These are phyloP conservation scores for Odontocolon sp. DNA, from an alignment of 2,888 invertebrate species.

Conservation along the genomic window DNA sequence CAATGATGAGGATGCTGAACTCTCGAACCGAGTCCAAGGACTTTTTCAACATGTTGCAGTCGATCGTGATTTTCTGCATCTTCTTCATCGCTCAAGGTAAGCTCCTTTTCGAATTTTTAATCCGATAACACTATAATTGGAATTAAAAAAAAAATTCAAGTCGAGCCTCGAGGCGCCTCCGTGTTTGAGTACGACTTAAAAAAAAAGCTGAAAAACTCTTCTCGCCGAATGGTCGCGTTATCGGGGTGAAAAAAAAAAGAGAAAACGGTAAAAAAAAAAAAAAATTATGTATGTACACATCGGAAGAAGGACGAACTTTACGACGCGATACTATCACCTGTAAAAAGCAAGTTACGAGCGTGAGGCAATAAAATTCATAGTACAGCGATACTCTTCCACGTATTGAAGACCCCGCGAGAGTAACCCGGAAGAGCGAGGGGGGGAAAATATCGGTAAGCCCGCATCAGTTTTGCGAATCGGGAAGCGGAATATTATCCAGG, in stretches of 20 bases:
- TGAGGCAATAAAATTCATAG: slow-evolving; percentile 33
- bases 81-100: slow-evolving; percentile 47
- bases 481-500: slow-evolving; percentile 3
- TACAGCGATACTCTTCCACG: neutral
- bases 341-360: slow-evolving; percentile 30
- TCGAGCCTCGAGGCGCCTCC: too few species aligned
- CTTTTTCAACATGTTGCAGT: slow-evolving; percentile 50
- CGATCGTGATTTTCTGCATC: slow-evolving; percentile 22
- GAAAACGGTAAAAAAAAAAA: neutral
- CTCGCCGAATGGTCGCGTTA: too few species aligned
- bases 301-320: slow-evolving; percentile 36
- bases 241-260: neutral
- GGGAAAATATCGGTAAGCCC: slow-evolving; percentile 5
- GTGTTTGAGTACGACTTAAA: too few species aligned
- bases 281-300: slow-evolving; percentile 4
- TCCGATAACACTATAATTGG: neutral
- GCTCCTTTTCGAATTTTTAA: neutral
- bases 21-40: slow-evolving; percentile 5
- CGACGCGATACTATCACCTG: slow-evolving; percentile 33
- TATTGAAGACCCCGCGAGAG: too few species aligned
- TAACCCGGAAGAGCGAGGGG: neutral
- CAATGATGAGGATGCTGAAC: slow-evolving; percentile 30
- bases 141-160: too few species aligned
- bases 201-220: too few species aligned
- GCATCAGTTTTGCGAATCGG: slow-evolving; percentile 1